Evolutionary conservation across 2,113 vertebrate genomes (phyloP), one percentile per base, ranked within the genome.

Genomic region (Phoenicopterus ruber): DNA sequence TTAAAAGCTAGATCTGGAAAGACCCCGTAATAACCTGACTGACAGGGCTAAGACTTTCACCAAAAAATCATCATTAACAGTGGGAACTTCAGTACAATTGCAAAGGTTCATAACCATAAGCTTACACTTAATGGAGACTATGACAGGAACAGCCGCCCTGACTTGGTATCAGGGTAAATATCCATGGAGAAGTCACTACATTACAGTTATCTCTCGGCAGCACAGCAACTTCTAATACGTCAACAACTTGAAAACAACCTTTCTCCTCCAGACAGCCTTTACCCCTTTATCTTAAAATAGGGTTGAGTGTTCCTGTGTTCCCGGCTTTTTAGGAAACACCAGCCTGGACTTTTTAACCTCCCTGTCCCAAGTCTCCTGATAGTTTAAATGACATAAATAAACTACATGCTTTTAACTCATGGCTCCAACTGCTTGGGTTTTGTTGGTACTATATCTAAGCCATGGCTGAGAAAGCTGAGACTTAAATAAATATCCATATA

Each of bases 381-480:
- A 87, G 32, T 77, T 87, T 79, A 94, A 90, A n/a, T 22, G 62
- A 54, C 46, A 79, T 79, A 86, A 94, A 89, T 82, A 94, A 94
- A 54, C 13, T 11, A 65, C 31, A 73, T 18, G 32, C 49, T 94
- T 95, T 93, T 91, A 93, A 77, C 13, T 58, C 25, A 72, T 44
- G 10, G 34, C 55, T 94, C 21, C 9, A 57, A 32, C 11, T 76
- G 36, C 40, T 94, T 50, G 15, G 5, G 1, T 38, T 86, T 78
- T 31, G 38, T 61, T 42, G 59, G 34, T 71, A 32, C 31, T 76
- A 15, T 4, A 50, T 32, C 44, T 82, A 87, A 85, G 17, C 26
- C 31, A 47, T 49, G n/a, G 7, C 58, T 82, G 57, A 82, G 62
- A 91, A 94, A 88, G 34, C 22, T 62, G 42, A 85, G 42, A 57